phyloP scores from a whole-genome alignment of 2,888 invertebrate genomes.

The Brachylomia viminalis region DNA sequence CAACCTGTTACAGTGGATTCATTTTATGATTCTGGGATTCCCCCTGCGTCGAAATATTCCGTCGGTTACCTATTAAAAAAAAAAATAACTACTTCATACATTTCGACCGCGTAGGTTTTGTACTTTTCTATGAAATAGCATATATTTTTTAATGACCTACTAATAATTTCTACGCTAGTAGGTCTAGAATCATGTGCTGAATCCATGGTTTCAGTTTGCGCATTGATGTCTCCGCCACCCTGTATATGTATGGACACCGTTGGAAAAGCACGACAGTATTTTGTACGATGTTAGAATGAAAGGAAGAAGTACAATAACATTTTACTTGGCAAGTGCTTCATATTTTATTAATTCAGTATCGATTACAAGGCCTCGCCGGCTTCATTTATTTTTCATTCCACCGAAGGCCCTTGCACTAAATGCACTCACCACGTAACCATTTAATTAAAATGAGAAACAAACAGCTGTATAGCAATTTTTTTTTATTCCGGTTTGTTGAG shows the following conservation, averaged over 20 bases:
- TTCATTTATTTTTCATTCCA: constrained; percentile 22
- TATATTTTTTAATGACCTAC: too few species aligned
- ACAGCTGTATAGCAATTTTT: neutral
- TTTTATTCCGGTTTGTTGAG: constrained; percentile 3
- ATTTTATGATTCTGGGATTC: too few species aligned
- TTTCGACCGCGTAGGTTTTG: too few species aligned
- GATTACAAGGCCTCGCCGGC: constrained; percentile 10
- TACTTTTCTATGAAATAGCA: too few species aligned
- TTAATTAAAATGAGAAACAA: constrained; percentile 2
- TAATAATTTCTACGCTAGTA: too few species aligned
- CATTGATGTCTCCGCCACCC: too few species aligned
- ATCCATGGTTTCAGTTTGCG: too few species aligned
- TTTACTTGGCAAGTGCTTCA: constrained; percentile 5
- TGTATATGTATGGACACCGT: neutral
- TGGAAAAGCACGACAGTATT: neutral
- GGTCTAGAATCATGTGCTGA: too few species aligned
- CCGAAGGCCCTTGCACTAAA: neutral
- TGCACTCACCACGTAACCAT: neutral
- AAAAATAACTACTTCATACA: too few species aligned
- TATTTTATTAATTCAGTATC: constrained; percentile 20
- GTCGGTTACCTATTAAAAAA: too few species aligned
- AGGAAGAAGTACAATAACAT: neutral
- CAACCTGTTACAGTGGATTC: too few species aligned
- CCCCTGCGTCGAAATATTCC: too few species aligned
- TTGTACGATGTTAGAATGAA: neutral